Evolutionary conservation across 2,888 invertebrate species (phyloP).

Genomic region (Drosophila histrio): DNA sequence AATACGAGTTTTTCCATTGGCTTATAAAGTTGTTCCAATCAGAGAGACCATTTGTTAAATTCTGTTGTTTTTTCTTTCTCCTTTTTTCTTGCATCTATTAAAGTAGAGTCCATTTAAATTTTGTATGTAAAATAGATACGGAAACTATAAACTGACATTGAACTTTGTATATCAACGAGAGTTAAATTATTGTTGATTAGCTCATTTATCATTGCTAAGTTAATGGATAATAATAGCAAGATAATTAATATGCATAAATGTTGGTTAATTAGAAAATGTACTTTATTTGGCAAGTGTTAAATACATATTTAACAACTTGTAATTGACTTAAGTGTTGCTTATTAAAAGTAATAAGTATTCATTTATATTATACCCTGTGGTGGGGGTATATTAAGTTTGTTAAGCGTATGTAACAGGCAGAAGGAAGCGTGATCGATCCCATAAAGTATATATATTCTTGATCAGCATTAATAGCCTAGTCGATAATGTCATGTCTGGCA

Average conservation of each 20-base stretch:
- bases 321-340: background rate
- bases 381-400: too few relatives aligned
- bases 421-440: too few relatives aligned
- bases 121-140: slow-evolving; percentile 1
- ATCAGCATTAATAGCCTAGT: too few relatives aligned
- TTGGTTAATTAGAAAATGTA: background rate
- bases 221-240: slow-evolving; percentile 15
- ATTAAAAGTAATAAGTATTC: too few relatives aligned
- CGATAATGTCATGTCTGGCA: too few relatives aligned
- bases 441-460: too few relatives aligned
- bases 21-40: slow-evolving; percentile 61
- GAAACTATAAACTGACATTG: slow-evolving; percentile 18
- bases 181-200: slow-evolving; percentile 19
- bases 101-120: background rate
- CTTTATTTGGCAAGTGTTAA: background rate
- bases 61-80: too few relatives aligned
- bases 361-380: too few relatives aligned
- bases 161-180: slow-evolving; percentile 15
- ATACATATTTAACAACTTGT: slow-evolving; percentile 5
- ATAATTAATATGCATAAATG: slow-evolving; percentile 11
- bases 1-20: slow-evolving; percentile 13
- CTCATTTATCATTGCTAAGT: slow-evolving; percentile 19
- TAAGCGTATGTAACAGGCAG: too few relatives aligned
- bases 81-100: background rate
- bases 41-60: slow-evolving; percentile 30